A percentile compares a stretch with the other conserved stretches of the same genome.
These are phyloP conservation scores for Sycophila sp. DNA, from an alignment of 1,140 invertebrate genomes.

Conservation along the genomic window DNA sequence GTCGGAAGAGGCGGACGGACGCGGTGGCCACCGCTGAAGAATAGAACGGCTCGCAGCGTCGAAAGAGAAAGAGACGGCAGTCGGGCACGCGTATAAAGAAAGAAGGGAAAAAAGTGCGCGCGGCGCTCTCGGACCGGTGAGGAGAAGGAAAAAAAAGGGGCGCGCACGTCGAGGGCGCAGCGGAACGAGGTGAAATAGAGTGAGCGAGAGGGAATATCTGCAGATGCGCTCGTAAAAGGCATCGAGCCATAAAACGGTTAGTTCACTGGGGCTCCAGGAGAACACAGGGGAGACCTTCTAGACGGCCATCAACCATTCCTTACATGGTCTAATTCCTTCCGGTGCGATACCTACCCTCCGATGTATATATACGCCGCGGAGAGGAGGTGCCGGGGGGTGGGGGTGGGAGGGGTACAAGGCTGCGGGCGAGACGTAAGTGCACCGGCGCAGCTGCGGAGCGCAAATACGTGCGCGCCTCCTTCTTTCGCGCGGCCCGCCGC, in stretches of 20 bases:
- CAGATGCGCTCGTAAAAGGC: conserved; percentile 59
- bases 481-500: not conserved
- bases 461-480: not conserved
- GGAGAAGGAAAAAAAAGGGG: not conserved
- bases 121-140: too few species aligned
- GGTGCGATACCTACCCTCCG: conserved; percentile 22
- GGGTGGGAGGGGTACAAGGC: not conserved
- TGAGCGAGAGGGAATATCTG: conserved; percentile 33
- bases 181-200: not conserved
- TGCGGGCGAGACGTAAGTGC: conserved; percentile 2
- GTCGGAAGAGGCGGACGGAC: too few species aligned
- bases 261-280: conserved; percentile 37
- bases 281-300: conserved; percentile 43
- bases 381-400: not conserved
- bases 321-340: conserved; percentile 56
- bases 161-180: not conserved
- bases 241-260: conserved; percentile 59
- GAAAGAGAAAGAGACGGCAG: not conserved
- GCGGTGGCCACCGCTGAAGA: too few species aligned
- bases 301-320: conserved; percentile 57
- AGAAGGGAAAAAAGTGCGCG: not conserved
- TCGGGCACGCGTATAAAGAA: too few species aligned
- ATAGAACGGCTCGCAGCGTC: too few species aligned
- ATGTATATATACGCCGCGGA: too few species aligned
- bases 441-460: conserved; percentile 25